These are phyloP conservation scores for Taxidea taxus DNA, from an alignment of 2,113 vertebrate genomes.

Conservation along the genomic window DNA sequence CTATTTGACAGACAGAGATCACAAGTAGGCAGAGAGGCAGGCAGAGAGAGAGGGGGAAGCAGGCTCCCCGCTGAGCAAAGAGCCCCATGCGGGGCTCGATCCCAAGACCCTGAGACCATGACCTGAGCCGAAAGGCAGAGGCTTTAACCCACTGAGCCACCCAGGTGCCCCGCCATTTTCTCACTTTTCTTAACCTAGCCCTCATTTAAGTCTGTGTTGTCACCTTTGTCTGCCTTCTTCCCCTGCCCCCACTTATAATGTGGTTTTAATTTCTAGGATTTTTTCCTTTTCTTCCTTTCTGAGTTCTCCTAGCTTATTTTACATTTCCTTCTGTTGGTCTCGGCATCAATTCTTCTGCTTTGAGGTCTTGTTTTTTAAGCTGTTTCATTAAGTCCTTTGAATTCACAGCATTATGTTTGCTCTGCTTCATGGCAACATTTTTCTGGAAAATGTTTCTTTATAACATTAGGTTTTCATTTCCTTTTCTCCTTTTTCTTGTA, in stretches of 20 bases:
- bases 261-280: neutral
- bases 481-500: neutral
- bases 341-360: neutral
- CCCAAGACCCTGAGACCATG: too few species aligned
- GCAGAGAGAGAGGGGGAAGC: too few species aligned
- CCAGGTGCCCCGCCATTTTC: too few species aligned
- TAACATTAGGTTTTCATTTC: slow-evolving; percentile 10
- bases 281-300: neutral
- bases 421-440: neutral
- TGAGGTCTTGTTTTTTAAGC: neutral
- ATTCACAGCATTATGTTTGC: neutral
- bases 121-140: too few species aligned
- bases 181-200: neutral
- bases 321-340: neutral
- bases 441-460: neutral
- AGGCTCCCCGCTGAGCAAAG: too few species aligned
- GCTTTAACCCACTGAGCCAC: too few species aligned
- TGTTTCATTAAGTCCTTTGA: neutral
- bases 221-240: neutral
- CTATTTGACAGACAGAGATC: too few species aligned
- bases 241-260: neutral
- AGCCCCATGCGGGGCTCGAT: too few species aligned
- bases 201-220: neutral
- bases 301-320: neutral
- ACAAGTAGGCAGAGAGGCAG: too few species aligned